Base-by-base conservation (phyloP, 2,797 vertebrate genomes). In the Pipistrellus pipistrellus region DNA sequence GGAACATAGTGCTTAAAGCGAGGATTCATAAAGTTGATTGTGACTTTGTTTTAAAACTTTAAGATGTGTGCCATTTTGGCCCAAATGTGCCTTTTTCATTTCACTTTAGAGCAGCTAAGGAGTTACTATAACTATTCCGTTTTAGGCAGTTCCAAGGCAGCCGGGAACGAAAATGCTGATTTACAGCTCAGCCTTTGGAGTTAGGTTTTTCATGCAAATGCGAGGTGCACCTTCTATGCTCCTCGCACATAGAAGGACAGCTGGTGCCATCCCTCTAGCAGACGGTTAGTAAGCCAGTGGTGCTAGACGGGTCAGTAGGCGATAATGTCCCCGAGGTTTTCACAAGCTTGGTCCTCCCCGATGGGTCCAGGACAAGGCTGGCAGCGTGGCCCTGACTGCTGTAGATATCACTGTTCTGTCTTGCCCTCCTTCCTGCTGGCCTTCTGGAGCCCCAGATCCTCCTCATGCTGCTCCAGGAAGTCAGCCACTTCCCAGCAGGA, bases 341-440 rank as follows among this genome's bases (percentile, higher is more conserved):
- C 6, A 1, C 0, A 8, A 84, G 23, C 1, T 51, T 44, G 14
- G 71, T 27, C 62, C 68, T 66, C 9, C 2, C 4, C 25, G 15
- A 5, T 27, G 13, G 18, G n/a, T 46, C 73, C 17, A 4, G 25
- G 17, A 0, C n/a, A 6, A 25, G 62, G 57, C 25, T 0, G 0
- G 38, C 44, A 0, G 10, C 6, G 3, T 1, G 0, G 6, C 17
- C 27, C 38, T 2, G 0, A 2, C 11, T 2, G 2, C 21, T 2
- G 17, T 7, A 5, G 25, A 41, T 30, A 15, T 14, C 15, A 7
- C 0, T 2, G 13, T 46, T 64, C 8, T 0, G 20, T 18, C 35
- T 59, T 17, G 17, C 14, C 20, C 3, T 38, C 25, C 48, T 46
- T 59, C 48, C 51, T 9, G 0, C 12, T 0, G 2, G 25, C 71